Conservation (phyloP, 2,888 invertebrate species). For the Cremastinae sp. region DNA sequence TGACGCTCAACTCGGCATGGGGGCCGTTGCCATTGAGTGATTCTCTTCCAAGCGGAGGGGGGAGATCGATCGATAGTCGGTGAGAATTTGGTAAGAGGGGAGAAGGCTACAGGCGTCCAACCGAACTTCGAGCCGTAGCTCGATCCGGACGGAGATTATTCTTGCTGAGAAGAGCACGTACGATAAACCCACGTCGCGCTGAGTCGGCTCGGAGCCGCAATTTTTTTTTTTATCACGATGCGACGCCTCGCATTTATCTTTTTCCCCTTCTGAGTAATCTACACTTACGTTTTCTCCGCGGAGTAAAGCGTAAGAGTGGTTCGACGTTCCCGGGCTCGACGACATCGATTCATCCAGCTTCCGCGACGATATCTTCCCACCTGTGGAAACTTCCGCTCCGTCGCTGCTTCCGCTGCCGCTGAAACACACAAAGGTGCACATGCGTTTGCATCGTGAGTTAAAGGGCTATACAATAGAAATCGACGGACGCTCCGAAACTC, state of each 20-base stretch:
- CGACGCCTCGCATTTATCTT: too few species aligned
- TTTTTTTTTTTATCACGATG: too few species aligned
- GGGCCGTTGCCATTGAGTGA: background rate
- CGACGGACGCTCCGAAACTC: constrained; percentile 59
- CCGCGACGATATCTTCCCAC: constrained; percentile 77
- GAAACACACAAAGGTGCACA: constrained; percentile 62
- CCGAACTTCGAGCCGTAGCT: constrained; percentile 10
- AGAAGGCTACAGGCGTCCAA: constrained; percentile 4
- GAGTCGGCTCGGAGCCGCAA: background rate
- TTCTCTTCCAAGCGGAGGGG: background rate
- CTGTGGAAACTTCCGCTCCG: constrained; percentile 80
- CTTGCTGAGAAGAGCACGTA: too few species aligned
- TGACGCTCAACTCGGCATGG: constrained; percentile 7
- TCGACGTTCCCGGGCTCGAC: constrained; percentile 76
- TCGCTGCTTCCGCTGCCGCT: constrained; percentile 84
- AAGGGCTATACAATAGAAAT: background rate
- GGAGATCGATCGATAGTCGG: constrained; percentile 53
- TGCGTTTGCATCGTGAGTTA: background rate
- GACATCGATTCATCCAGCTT: constrained; percentile 77
- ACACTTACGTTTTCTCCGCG: constrained; percentile 75
- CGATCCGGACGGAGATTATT: background rate
- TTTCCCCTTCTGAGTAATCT: background rate
- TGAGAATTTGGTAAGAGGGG: constrained; percentile 2
- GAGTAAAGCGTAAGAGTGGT: constrained; percentile 75
- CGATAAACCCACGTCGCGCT: background rate